Percentiles rank a stretch among this genome's conserved stretches.
Evolutionary conservation across 2,797 vertebrate genomes (phyloP).

Genomic region (Hippocampus kuda): DNA sequence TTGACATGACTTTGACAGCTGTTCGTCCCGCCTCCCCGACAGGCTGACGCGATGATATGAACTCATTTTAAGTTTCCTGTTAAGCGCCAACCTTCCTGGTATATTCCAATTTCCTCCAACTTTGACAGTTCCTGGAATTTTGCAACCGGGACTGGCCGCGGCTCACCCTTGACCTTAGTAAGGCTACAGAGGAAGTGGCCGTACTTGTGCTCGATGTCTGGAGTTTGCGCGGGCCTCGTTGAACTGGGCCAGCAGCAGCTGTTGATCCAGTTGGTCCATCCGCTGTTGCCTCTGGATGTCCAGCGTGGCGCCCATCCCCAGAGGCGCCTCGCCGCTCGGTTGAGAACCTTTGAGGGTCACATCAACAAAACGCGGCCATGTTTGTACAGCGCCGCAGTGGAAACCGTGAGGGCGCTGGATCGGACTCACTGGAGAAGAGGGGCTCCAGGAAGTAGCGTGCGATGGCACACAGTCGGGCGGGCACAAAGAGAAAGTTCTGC

Average conservation of each 20-base stretch:
- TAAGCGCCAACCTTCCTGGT: too few species aligned
- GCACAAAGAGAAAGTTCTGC: slow-evolving; percentile 74
- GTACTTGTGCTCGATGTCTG: slow-evolving; percentile 66
- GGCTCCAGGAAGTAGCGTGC: slow-evolving; percentile 78
- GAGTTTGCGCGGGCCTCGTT: slow-evolving; percentile 75
- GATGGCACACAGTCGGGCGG: slow-evolving; percentile 70
- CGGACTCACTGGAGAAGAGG: slow-evolving; percentile 70
- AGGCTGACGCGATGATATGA: too few species aligned
- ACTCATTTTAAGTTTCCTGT: too few species aligned
- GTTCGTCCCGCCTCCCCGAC: too few species aligned
- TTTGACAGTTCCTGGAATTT: too few species aligned
- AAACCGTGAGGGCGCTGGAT: neutral
- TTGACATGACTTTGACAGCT: too few species aligned
- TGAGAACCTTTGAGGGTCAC: slow-evolving; percentile 61
- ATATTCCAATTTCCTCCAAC: too few species aligned
- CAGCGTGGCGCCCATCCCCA: slow-evolving; percentile 94
- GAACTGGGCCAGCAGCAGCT: slow-evolving; percentile 84
- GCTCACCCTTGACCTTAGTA: too few species aligned
- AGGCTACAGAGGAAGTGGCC: too few species aligned
- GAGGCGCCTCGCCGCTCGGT: slow-evolving; percentile 70
- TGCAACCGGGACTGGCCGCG: neutral
- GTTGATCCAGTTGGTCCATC: slow-evolving; percentile 87
- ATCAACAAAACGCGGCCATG: neutral
- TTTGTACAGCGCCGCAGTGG: neutral
- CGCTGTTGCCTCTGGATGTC: slow-evolving; percentile 95